These are phyloP conservation scores for Staurois parvus DNA, from an alignment of 2,797 vertebrate genomes.

Conservation along the genomic window DNA sequence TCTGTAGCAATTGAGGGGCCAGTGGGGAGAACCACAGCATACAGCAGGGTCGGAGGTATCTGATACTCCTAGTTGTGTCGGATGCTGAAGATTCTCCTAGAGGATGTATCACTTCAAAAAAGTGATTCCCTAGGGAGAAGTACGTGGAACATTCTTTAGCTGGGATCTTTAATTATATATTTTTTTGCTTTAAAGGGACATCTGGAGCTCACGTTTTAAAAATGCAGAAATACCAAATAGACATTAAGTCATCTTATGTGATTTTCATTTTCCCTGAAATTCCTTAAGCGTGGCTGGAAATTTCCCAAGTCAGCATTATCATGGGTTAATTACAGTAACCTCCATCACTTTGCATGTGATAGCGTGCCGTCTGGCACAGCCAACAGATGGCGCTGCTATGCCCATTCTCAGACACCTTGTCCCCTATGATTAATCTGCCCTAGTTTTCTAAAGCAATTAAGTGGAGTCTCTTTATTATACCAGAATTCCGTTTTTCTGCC, in stretches of 20 bases:
- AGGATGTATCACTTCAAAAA: too few species aligned
- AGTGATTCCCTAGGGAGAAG: too few species aligned
- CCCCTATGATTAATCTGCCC: constrained; percentile 72
- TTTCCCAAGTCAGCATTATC: neutral
- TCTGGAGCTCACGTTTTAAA: neutral
- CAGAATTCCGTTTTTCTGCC: constrained; percentile 66
- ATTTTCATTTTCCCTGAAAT: neutral
- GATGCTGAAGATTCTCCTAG: too few species aligned
- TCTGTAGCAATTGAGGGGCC: too few species aligned
- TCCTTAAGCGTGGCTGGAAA: neutral
- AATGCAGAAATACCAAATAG: neutral
- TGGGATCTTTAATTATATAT: too few species aligned
- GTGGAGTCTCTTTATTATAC: constrained; percentile 69
- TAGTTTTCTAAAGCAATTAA: constrained; percentile 72
- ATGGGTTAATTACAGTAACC: neutral
- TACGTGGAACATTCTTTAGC: too few species aligned
- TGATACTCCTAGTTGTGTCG: too few species aligned
- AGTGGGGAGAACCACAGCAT: too few species aligned
- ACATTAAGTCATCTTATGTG: neutral
- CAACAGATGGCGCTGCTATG: constrained; percentile 55
- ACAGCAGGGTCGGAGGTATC: too few species aligned
- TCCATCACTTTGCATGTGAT: neutral
- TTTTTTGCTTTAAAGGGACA: neutral
- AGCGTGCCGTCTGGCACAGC: neutral
- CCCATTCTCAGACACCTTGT: constrained; percentile 28